phyloP scores from a whole-genome alignment of 2,888 invertebrate genomes.

The Orthonychiurus folsomi region DNA sequence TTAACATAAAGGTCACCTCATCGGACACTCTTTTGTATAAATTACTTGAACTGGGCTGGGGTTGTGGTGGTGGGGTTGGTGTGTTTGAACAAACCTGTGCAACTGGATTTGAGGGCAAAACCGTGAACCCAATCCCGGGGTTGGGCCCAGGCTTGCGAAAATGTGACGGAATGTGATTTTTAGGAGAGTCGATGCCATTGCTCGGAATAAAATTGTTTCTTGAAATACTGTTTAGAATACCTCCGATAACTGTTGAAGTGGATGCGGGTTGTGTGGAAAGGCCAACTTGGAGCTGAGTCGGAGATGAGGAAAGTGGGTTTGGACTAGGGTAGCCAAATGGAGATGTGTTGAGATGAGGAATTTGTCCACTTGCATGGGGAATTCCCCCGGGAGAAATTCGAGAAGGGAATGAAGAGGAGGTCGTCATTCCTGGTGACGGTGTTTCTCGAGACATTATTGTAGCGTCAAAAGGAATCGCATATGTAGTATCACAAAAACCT shows the following conservation, averaged over 20 bases:
- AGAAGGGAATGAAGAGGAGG: not conserved
- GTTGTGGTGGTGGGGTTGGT: no score
- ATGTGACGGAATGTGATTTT: not conserved
- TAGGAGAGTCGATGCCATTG: not conserved
- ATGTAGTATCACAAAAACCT: constrained; percentile 18
- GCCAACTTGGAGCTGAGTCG: not conserved
- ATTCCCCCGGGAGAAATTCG: not conserved
- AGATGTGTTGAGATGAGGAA: not conserved
- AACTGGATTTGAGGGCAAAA: not conserved
- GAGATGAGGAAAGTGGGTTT: not conserved
- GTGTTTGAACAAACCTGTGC: not conserved
- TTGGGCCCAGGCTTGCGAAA: not conserved
- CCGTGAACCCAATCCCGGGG: not conserved
- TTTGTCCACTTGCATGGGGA: not conserved
- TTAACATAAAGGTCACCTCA: constrained; percentile 21
- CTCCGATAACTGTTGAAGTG: constrained; percentile 8
- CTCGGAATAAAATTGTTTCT: not conserved
- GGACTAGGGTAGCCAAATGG: not conserved
- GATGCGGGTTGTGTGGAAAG: not conserved
- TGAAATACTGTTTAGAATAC: constrained; percentile 4
- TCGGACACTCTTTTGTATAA: constrained; percentile 19
- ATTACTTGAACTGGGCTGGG: not conserved
- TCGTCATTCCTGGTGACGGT: not conserved
- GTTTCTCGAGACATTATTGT: not conserved
- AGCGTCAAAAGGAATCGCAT: constrained; percentile 6